Evolutionary conservation across 2,888 invertebrate genomes (phyloP).

Genomic region (Tridacna gigas): DNA sequence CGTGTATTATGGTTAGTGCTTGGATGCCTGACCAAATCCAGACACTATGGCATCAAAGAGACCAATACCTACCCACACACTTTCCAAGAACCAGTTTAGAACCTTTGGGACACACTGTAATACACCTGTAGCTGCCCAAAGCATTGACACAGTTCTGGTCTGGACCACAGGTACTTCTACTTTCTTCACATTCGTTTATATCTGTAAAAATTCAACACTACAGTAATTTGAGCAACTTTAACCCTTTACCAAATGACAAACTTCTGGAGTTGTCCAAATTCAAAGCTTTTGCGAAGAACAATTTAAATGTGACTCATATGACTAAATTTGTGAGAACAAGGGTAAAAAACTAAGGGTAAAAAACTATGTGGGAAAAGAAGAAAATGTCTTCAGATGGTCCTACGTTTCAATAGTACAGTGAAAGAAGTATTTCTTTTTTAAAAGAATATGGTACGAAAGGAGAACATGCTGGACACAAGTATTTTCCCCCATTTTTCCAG

Average conservation of each 20-base stretch:
- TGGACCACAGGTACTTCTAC: conserved; percentile 72
- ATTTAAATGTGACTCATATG: neutral
- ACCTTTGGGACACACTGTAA: conserved; percentile 84
- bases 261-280: too few species aligned
- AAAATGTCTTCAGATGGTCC: too few species aligned
- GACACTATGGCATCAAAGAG: neutral
- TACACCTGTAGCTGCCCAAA: conserved; percentile 83
- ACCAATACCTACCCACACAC: conserved; percentile 82
- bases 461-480: too few species aligned
- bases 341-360: neutral
- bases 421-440: too few species aligned
- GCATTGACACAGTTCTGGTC: conserved; percentile 84
- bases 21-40: too few species aligned
- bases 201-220: conserved; percentile 67
- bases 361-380: too few species aligned
- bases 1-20: too few species aligned
- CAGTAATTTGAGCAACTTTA: too few species aligned
- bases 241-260: too few species aligned
- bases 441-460: too few species aligned
- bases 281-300: neutral
- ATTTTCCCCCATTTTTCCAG: too few species aligned
- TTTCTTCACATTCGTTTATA: conserved; percentile 83
- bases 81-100: conserved; percentile 79
- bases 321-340: neutral
- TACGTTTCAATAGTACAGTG: too few species aligned